These are phyloP conservation scores for Apotomis turbidana DNA, from an alignment of 2,888 invertebrate species.

Conservation along the genomic window DNA sequence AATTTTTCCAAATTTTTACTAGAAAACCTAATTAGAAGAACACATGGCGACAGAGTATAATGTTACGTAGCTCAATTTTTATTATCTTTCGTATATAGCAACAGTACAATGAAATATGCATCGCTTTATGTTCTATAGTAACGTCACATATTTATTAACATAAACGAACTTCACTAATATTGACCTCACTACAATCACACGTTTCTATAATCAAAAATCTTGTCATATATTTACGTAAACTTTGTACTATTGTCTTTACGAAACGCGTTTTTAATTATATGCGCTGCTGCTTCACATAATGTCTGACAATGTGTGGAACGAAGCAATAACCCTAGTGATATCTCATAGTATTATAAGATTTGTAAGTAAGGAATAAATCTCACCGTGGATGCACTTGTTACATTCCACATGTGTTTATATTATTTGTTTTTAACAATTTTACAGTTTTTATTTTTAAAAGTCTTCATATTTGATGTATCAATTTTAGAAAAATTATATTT, in stretches of 20 bases:
- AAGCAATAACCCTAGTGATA: constrained; percentile 36
- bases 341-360: constrained; percentile 34
- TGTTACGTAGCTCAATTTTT: neutral
- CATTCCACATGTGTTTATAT: constrained; percentile 50
- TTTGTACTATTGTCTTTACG: constrained; percentile 16
- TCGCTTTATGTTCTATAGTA: neutral
- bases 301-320: constrained; percentile 17
- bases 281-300: constrained; percentile 15
- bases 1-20: neutral
- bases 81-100: neutral
- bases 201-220: neutral
- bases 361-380: constrained; percentile 17
- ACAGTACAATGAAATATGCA: neutral
- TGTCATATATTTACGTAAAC: neutral
- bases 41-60: neutral
- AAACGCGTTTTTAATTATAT: constrained; percentile 4
- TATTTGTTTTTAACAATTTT: constrained; percentile 41
- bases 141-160: constrained; percentile 1
- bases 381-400: constrained; percentile 50
- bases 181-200: neutral
- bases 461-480: constrained; percentile 38
- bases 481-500: constrained; percentile 16
- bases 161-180: neutral
- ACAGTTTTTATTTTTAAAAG: constrained; percentile 41
- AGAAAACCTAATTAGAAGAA: neutral